These are phyloP conservation scores for Nesidiocoris tenuis DNA, from an alignment of 2,888 invertebrate species.

Conservation along the genomic window DNA sequence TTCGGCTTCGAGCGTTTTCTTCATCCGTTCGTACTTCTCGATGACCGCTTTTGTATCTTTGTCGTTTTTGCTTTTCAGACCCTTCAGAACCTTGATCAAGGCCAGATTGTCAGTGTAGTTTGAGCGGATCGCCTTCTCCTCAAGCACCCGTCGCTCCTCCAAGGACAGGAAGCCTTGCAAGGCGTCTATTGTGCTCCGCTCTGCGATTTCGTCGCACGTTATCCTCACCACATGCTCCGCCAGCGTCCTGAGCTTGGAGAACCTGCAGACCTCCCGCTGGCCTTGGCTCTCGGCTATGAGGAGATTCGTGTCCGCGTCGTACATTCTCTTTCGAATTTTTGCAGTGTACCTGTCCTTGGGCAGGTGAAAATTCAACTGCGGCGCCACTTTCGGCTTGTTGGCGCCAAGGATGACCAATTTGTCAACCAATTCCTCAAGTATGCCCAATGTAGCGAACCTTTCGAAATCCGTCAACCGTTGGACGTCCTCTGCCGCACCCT, in stretches of 20 bases:
- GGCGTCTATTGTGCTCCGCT: constrained; percentile 33
- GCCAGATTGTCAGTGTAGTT: constrained; percentile 3
- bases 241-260: constrained; percentile 31
- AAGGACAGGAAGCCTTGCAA: constrained; percentile 24
- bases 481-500: constrained; percentile 3
- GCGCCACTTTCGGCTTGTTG: constrained; percentile 36
- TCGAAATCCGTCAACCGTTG: constrained; percentile 37
- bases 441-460: constrained; percentile 21
- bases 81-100: constrained; percentile 23
- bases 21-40: constrained; percentile 15
- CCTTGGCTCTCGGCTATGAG: constrained; percentile 32
- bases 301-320: constrained; percentile 32
- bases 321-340: constrained; percentile 37
- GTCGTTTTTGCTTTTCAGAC: constrained; percentile 15
- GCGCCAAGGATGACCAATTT: constrained; percentile 33
- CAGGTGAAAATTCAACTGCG: constrained; percentile 38
- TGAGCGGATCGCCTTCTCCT: constrained; percentile 13
- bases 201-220: constrained; percentile 35
- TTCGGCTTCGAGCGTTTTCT: constrained; percentile 19
- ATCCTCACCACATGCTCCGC: constrained; percentile 33
- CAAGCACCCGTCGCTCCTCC: constrained; percentile 17
- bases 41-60: constrained; percentile 26
- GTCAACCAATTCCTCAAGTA: constrained; percentile 34
- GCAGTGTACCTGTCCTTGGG: constrained; percentile 37
- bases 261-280: constrained; percentile 12